phyloP scores from a whole-genome alignment of 2,888 invertebrate genomes.

The Hofmannophila pseudospretella region DNA sequence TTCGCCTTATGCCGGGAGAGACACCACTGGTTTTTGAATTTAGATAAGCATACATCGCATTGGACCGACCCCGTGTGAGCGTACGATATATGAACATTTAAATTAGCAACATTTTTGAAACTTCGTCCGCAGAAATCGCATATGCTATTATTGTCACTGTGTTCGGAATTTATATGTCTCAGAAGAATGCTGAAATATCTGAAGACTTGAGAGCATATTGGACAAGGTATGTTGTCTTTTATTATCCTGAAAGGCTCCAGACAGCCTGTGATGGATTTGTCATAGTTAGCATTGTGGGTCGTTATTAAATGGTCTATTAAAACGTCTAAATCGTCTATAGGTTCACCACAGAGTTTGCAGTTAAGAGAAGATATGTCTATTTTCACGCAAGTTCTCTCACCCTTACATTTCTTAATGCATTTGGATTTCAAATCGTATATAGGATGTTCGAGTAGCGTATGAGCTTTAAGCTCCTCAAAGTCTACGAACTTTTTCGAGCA shows the following conservation, averaged over 20 bases:
- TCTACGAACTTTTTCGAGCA: conserved; percentile 56
- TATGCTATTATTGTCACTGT: conserved; percentile 59
- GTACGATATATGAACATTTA: conserved; percentile 56
- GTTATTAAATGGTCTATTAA: conserved; percentile 55
- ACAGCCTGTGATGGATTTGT: conserved; percentile 46
- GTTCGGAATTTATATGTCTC: conserved; percentile 57
- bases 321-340: conserved; percentile 37
- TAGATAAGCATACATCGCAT: conserved; percentile 50
- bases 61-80: conserved; percentile 52
- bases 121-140: conserved; percentile 63
- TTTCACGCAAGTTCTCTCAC: conserved; percentile 54
- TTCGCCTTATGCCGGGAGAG: conserved; percentile 59
- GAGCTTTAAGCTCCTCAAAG: conserved; percentile 52
- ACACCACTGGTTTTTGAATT: conserved; percentile 59
- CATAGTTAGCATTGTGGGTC: conserved; percentile 54
- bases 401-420: conserved; percentile 59
- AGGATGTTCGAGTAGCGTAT: conserved; percentile 50
- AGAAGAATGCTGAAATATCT: conserved; percentile 55
- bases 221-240: conserved; percentile 61
- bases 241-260: conserved; percentile 53
- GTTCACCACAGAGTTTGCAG: conserved; percentile 47
- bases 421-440: conserved; percentile 54
- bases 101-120: conserved; percentile 49
- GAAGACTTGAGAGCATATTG: conserved; percentile 48
- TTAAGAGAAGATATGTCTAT: conserved; percentile 48